Percentiles rank a stretch among this genome's conserved stretches.
phyloP scores from a whole-genome alignment of 2,888 invertebrate species.

The Metallyticus violacea region DNA sequence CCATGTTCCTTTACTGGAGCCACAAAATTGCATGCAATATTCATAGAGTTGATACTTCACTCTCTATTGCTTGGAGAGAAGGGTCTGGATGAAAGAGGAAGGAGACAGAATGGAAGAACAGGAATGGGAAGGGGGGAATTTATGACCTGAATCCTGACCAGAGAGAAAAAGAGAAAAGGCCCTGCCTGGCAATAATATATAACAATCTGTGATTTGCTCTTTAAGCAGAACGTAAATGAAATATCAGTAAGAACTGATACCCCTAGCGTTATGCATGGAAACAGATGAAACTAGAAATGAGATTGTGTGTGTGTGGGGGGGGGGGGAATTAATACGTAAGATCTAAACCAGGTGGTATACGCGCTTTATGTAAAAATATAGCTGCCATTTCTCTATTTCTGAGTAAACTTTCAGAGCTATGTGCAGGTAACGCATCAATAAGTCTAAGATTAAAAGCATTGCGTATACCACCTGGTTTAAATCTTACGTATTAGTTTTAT shows the following conservation, averaged over 20 bases:
- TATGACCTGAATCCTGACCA: conserved; percentile 11
- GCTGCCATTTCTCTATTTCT: no score
- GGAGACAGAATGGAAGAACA: neutral
- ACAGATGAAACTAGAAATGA: no score
- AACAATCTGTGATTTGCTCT: neutral
- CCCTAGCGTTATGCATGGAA: no score
- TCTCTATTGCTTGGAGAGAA: neutral
- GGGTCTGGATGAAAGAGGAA: neutral
- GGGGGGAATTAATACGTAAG: no score
- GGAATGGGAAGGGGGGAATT: neutral
- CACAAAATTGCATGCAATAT: conserved; percentile 29
- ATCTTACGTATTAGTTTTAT: no score
- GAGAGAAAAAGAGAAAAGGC: neutral
- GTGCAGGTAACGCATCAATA: no score
- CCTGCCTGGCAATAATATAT: neutral
- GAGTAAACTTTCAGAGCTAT: no score
- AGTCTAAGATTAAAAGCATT: no score
- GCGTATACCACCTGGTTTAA: no score
- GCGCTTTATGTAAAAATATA: no score
- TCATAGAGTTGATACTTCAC: conserved; percentile 24
- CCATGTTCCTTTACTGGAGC: conserved; percentile 19
- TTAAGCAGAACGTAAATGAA: neutral
- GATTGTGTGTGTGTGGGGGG: no score
- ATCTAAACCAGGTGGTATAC: no score
- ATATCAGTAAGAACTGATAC: neutral